These are phyloP conservation scores for Ruditapes philippinarum DNA, from an alignment of 1,140 invertebrate genomes.

Conservation along the genomic window DNA sequence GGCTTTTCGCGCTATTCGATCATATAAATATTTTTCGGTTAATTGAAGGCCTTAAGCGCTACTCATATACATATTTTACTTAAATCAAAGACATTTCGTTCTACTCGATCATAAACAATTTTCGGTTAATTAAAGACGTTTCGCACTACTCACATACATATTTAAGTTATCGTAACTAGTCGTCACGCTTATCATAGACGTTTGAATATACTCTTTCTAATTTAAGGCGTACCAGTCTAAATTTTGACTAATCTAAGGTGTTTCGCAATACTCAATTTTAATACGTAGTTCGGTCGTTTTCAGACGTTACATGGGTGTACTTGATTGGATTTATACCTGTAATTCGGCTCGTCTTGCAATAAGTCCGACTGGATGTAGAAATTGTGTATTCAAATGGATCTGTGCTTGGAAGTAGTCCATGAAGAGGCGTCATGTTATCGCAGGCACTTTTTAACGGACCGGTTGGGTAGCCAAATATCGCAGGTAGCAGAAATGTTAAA, in stretches of 20 bases:
- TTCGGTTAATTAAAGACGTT: too few species aligned
- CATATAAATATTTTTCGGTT: too few species aligned
- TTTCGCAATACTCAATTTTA: too few species aligned
- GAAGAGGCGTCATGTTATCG: not conserved
- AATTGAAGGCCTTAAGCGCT: too few species aligned
- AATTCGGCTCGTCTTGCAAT: not conserved
- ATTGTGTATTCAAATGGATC: not conserved
- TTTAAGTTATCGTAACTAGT: not conserved
- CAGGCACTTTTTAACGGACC: not conserved
- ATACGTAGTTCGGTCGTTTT: too few species aligned
- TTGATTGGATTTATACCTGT: not conserved
- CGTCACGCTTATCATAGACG: not conserved
- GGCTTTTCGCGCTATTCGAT: too few species aligned
- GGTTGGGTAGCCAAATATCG: not conserved
- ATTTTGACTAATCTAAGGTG: too few species aligned
- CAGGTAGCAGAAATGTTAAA: not conserved
- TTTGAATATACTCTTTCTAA: not conserved
- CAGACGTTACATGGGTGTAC: too few species aligned
- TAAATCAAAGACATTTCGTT: too few species aligned
- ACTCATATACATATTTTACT: too few species aligned
- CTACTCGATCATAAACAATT: too few species aligned
- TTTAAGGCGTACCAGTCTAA: not conserved
- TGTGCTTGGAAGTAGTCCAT: not conserved
- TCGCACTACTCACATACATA: not conserved
- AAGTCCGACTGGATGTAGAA: not conserved